Evolutionary conservation across 2,888 invertebrate species (phyloP).

Genomic region (Dysmachus trigonus): DNA sequence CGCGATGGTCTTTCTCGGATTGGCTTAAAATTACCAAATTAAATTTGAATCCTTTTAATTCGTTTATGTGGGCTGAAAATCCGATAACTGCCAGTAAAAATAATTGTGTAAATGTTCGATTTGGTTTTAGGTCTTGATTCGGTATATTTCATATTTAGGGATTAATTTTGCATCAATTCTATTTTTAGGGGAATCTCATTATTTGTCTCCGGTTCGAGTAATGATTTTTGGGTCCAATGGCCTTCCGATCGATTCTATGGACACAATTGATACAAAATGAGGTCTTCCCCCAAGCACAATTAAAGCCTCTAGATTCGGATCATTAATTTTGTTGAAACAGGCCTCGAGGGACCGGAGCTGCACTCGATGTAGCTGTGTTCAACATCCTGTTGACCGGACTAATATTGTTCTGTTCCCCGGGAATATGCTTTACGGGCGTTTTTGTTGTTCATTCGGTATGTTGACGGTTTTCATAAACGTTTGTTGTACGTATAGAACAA

Average conservation of each 20-base stretch:
- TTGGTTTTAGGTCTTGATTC: not conserved
- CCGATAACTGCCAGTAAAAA: not conserved
- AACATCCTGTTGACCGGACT: conserved; percentile 16
- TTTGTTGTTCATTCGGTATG: not conserved
- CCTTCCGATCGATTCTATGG: not conserved
- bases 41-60: not conserved
- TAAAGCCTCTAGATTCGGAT: not conserved
- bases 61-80: not conserved
- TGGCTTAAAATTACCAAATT: not conserved
- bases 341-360: not conserved
- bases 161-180: not conserved
- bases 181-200: not conserved
- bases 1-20: not conserved
- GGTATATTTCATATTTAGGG: not conserved
- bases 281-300: not conserved
- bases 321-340: conserved; percentile 13
- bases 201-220: not conserved
- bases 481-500: not conserved
- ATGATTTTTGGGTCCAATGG: not conserved
- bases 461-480: not conserved
- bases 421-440: not conserved
- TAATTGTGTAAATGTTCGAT: not conserved
- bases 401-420: not conserved
- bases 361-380: not conserved
- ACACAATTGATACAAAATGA: conserved; percentile 1